Percentiles rank a stretch among this genome's conserved stretches.
Evolutionary conservation across 2,888 invertebrate genomes (phyloP).

Genomic region (Caenorhabditis uteleia): DNA sequence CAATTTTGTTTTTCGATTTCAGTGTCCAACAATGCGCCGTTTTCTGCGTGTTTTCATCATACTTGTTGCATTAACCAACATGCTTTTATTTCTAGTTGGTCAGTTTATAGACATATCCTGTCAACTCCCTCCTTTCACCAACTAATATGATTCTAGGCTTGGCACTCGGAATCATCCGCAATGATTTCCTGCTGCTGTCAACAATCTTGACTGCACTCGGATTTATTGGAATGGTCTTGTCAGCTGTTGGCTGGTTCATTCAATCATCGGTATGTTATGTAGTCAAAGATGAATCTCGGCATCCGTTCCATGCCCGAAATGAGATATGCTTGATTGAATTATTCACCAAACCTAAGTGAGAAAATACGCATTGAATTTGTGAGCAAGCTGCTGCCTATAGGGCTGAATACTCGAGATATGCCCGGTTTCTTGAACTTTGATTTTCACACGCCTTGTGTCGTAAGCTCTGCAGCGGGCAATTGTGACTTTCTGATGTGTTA

Average conservation of each 20-base stretch:
- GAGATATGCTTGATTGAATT: no score
- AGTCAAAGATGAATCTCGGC: no score
- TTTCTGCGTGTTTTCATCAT: constrained; percentile 31
- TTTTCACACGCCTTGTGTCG: no score
- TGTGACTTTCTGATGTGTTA: no score
- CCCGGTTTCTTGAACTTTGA: no score
- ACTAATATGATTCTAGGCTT: constrained; percentile 32
- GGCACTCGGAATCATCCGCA: constrained; percentile 42
- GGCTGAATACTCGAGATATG: no score
- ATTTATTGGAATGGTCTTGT: constrained; percentile 50
- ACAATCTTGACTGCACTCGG: constrained; percentile 43
- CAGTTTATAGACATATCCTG: constrained; percentile 1
- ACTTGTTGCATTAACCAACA: constrained; percentile 25
- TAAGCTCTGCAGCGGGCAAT: no score
- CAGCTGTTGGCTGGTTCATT: constrained; percentile 47
- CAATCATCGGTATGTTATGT: constrained; percentile 43
- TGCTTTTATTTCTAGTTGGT: constrained; percentile 40
- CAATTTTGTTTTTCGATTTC: neutral
- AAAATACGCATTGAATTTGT: no score
- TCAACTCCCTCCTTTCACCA: no score
- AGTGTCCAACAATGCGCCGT: constrained; percentile 34
- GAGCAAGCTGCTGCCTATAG: no score
- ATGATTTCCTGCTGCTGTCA: constrained; percentile 45
- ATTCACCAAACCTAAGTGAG: no score
- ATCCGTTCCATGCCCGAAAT: no score